These are phyloP conservation scores for Acronicta leporina DNA, from an alignment of 2,888 invertebrate genomes.

Conservation along the genomic window DNA sequence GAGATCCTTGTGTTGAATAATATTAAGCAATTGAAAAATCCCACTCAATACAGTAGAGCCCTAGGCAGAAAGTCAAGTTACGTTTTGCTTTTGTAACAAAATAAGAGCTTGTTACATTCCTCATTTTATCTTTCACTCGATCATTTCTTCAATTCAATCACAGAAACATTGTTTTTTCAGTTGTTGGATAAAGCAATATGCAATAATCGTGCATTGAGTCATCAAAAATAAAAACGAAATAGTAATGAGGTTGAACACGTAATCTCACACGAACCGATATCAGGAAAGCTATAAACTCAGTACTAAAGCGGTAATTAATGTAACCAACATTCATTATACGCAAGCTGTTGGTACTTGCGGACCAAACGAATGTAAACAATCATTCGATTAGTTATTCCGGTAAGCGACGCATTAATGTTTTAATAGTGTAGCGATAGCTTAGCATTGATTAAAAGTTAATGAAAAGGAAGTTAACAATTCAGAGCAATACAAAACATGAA, in stretches of 20 bases:
- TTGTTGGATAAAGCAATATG: slow-evolving; percentile 52
- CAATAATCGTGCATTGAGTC: slow-evolving; percentile 75
- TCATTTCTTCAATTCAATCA: slow-evolving; percentile 51
- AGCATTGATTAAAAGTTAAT: slow-evolving; percentile 73
- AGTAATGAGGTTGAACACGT: slow-evolving; percentile 79
- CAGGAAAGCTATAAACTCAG: slow-evolving; percentile 79
- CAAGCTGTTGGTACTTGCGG: slow-evolving; percentile 72
- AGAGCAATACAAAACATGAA: slow-evolving; percentile 6
- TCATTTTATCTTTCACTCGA: not conserved
- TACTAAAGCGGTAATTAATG: slow-evolving; percentile 86
- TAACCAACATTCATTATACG: slow-evolving; percentile 81
- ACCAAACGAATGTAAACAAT: slow-evolving; percentile 80
- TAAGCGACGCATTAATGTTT: slow-evolving; percentile 69
- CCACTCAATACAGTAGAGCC: too few relatives aligned
- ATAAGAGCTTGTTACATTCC: too few relatives aligned
- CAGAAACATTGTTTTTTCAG: slow-evolving; percentile 54
- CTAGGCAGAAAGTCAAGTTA: too few relatives aligned
- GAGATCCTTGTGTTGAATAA: too few relatives aligned
- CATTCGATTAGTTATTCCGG: slow-evolving; percentile 81
- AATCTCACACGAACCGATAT: slow-evolving; percentile 82
- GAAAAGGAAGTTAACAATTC: slow-evolving; percentile 59
- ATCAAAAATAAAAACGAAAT: slow-evolving; percentile 72
- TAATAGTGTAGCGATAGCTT: slow-evolving; percentile 64
- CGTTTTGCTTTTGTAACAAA: too few relatives aligned
- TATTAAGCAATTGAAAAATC: too few relatives aligned